Evolutionary conservation across 2,797 vertebrate genomes (phyloP).

Genomic region (Macropodus opercularis): DNA sequence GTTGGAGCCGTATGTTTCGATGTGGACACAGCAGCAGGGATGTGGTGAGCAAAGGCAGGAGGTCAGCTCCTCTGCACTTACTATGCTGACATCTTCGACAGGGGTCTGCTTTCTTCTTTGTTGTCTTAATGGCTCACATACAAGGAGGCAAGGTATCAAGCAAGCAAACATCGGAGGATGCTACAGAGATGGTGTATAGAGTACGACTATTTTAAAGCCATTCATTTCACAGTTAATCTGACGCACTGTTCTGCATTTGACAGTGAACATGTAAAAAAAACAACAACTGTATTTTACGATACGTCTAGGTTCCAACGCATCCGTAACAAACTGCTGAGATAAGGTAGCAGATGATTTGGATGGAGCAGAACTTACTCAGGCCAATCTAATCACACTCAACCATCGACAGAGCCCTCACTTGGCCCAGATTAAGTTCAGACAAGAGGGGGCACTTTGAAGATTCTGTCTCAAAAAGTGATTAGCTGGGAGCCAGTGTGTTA

Average conservation of each 20-base stretch:
- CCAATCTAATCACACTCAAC: constrained; percentile 33
- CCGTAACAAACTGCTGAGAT: constrained; percentile 11
- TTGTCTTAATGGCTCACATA: no score
- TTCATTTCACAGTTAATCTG: background rate
- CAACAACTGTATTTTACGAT: no score
- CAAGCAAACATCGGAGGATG: no score
- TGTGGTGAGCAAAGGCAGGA: background rate
- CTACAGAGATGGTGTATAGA: background rate
- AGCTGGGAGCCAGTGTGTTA: constrained; percentile 55
- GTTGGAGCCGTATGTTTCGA: background rate
- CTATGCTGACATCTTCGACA: no score
- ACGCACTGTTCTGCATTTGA: background rate
- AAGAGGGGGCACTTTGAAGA: constrained; percentile 63
- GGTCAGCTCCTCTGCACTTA: no score
- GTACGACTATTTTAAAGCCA: background rate
- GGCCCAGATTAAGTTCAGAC: constrained; percentile 60
- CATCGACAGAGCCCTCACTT: constrained; percentile 45
- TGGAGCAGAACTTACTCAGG: constrained; percentile 15
- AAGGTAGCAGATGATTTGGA: constrained; percentile 37
- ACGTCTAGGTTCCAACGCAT: constrained; percentile 18
- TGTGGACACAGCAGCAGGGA: background rate
- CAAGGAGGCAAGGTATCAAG: no score
- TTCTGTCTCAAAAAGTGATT: constrained; percentile 64
- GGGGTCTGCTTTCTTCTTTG: no score
- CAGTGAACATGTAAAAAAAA: no score